Base-by-base conservation (phyloP, 2,113 vertebrate species). In the Drymodes brunneopygia region DNA sequence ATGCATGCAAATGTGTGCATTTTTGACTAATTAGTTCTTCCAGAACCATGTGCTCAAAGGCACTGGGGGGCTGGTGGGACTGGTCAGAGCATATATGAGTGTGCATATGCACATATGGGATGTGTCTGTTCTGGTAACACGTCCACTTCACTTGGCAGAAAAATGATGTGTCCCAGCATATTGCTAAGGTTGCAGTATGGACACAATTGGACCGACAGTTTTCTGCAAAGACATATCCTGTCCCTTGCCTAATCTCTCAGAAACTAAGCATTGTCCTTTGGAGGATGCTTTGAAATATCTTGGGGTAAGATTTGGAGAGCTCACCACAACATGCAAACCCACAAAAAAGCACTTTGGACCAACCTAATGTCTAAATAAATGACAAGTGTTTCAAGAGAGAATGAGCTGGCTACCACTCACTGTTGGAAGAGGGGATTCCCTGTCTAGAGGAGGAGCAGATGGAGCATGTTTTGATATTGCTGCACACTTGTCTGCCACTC, bases 21-120 rank as follows among this genome's bases (percentile, higher is more conserved):
- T 92, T 79, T 61, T 77, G 22, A 83, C 48, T 60, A 45, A 54
- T 62, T 36, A 47, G 4, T 27, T 12, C 16, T 91, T 92, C 29
- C 29, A 75, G 67, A 44, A 28, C 38, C 1, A 2, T 22, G 24
- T 33, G n/a, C 51, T 78, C 70, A 71, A 81, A 71, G 54, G 14
- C 21, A 25, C 21, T 31, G 25, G 21, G 19, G 12, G 13, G 24
- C 35, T 54, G 47, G 38, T 54, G 19, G 31, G 7, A 51, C 31
- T 25, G 47, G 10, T 51, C 29, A 60, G 56, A 78, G 67, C 0
- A 8, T 12, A 9, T 6, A 42, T 0, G 0, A 17, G 5, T 22
- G 20, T 24, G 11, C 40, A 10, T 29, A 24, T 1, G 2, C 15
- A 51, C 16, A 40, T 3, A 29, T 12, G 7, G 3, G 12, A n/a